Evolutionary conservation across 2,797 vertebrate species (phyloP).

Genomic region (Aeoliscus strigatus): DNA sequence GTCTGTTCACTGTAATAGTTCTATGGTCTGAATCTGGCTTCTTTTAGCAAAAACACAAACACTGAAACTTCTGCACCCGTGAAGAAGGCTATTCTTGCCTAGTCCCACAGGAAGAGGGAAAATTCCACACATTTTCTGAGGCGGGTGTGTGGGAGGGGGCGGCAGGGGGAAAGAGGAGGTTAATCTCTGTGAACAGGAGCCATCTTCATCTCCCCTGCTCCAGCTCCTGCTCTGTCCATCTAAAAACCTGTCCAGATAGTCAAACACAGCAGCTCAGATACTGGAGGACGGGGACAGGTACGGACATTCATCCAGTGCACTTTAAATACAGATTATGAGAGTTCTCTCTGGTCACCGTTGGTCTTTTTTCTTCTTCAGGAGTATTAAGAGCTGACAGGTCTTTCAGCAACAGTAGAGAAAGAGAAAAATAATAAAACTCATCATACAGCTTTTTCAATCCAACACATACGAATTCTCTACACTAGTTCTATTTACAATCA

Average conservation of each 20-base stretch:
- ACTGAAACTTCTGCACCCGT: constrained; percentile 28
- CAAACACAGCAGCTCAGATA: constrained; percentile 5
- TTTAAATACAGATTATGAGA: too few relatives aligned
- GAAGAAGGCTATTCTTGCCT: constrained; percentile 53
- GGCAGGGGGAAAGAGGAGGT: constrained; percentile 34
- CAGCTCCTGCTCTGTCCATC: constrained; percentile 35
- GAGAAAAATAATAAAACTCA: background rate
- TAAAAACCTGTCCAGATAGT: constrained; percentile 21
- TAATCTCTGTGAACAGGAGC: constrained; percentile 47
- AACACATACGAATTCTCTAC: constrained; percentile 9
- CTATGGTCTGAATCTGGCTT: constrained; percentile 27
- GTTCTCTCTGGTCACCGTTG: too few relatives aligned
- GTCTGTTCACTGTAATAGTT: constrained; percentile 45
- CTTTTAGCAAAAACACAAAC: constrained; percentile 18
- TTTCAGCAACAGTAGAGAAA: background rate
- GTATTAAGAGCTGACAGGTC: too few relatives aligned
- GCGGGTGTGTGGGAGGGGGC: constrained; percentile 50
- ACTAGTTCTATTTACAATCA: constrained; percentile 9
- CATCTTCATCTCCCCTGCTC: constrained; percentile 39
- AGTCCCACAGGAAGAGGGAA: constrained; percentile 78
- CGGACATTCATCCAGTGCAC: too few relatives aligned
- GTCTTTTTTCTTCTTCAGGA: too few relatives aligned
- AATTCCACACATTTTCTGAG: constrained; percentile 76
- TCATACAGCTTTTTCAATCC: constrained; percentile 17
- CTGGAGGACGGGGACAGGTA: background rate